Conservation (phyloP, 2,113 vertebrate species). For the Motacilla tschutschensis region DNA sequence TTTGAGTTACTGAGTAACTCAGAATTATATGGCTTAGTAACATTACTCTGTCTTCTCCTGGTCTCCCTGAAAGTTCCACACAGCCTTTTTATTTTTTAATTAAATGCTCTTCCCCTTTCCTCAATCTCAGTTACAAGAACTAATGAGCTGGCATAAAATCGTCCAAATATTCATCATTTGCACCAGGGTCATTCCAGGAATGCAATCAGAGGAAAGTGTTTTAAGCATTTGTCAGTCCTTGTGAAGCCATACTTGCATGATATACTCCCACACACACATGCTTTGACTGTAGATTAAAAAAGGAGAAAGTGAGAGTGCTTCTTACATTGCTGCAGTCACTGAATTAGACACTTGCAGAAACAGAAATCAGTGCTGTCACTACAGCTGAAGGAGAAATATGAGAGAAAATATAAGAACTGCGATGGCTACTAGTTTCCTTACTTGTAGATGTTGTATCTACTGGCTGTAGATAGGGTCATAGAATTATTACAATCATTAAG, state of each 20-base stretch:
- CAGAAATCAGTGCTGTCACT: not conserved
- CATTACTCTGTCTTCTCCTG: not conserved
- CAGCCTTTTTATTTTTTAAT: not conserved
- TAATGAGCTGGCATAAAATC: not conserved
- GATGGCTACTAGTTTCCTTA: not conserved
- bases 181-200: not conserved
- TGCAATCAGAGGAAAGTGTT: not conserved
- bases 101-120: not conserved
- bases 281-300: not conserved
- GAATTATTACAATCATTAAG: not conserved
- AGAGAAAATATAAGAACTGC: not conserved
- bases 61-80: not conserved
- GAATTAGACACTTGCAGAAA: constrained; percentile 6
- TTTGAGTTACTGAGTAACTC: not conserved
- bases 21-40: not conserved
- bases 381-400: not conserved
- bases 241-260: not conserved
- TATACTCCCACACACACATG: not conserved
- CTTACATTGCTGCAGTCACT: not conserved
- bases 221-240: not conserved
- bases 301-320: not conserved
- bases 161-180: not conserved
- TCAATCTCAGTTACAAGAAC: not conserved
- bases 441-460: not conserved
- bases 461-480: not conserved